Percentiles rank a stretch among this genome's conserved stretches.
Conservation (phyloP, 2,113 vertebrate genomes). For the Zosterops hypoxanthus region DNA sequence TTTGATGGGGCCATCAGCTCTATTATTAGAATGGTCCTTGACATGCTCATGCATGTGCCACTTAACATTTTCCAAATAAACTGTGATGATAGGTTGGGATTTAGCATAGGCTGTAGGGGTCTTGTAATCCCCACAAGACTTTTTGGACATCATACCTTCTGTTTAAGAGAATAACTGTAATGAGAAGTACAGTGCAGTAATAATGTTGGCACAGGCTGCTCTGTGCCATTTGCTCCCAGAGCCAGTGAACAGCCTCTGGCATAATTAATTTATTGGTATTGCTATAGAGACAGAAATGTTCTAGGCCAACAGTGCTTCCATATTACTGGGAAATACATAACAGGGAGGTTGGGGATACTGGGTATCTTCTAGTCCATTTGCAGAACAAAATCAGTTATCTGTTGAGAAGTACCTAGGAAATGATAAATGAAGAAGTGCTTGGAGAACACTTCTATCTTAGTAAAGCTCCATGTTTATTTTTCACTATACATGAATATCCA, state of each 20-base stretch:
- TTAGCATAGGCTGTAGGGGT: not conserved
- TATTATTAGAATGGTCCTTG: not conserved
- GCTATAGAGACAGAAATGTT: slow-evolving; percentile 24
- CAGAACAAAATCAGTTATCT: not conserved
- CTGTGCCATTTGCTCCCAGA: not conserved
- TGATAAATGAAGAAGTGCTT: not conserved
- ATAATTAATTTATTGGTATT: slow-evolving; percentile 34
- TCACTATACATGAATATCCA: not conserved
- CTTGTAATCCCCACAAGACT: not conserved
- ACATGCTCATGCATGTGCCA: not conserved
- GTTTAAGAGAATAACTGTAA: not conserved
- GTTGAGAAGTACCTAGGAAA: not conserved
- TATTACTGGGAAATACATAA: not conserved
- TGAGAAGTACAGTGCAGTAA: not conserved
- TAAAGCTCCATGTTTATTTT: not conserved
- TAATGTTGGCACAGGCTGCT: not conserved
- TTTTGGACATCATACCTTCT: not conserved
- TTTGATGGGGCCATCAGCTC: not conserved
- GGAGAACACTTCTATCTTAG: not conserved
- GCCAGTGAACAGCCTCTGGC: not conserved
- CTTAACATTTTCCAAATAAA: not conserved
- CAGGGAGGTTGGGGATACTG: not conserved
- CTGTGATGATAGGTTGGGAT: not conserved
- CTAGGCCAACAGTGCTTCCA: not conserved
- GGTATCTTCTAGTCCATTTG: not conserved